phyloP scores from a whole-genome alignment of 2,888 invertebrate genomes.

The Drosophila antonietae region DNA sequence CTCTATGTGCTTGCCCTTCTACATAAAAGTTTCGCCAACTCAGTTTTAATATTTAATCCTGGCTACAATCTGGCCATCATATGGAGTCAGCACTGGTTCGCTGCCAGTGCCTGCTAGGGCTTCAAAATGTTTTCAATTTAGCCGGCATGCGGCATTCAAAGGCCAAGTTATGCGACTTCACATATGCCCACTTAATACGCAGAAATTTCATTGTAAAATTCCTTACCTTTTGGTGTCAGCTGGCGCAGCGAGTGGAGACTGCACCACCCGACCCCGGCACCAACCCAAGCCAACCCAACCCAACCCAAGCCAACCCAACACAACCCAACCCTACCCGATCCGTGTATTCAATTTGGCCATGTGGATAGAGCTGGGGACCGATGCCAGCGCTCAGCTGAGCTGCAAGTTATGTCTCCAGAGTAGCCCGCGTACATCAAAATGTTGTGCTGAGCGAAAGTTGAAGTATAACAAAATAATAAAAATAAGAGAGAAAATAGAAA shows the following conservation, averaged over 20 bases:
- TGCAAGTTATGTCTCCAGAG: constrained; percentile 25
- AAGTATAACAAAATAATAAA: constrained; percentile 43
- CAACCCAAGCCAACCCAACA: neutral
- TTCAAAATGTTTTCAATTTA: constrained; percentile 39
- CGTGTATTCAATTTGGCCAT: constrained; percentile 5
- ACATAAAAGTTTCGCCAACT: neutral
- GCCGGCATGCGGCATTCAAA: constrained; percentile 21
- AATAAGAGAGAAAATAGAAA: neutral
- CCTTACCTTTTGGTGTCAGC: neutral
- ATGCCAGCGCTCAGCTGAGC: constrained; percentile 9
- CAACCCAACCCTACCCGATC: neutral
- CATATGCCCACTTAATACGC: constrained; percentile 21
- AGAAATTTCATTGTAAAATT: constrained; percentile 5
- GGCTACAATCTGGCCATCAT: neutral
- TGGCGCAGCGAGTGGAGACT: neutral
- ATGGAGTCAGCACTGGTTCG: neutral
- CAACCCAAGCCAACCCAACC: too few relatives aligned
- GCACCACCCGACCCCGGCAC: neutral
- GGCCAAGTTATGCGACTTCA: constrained; percentile 3
- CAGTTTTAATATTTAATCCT: neutral
- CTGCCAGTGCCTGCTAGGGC: neutral
- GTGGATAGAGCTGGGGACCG: neutral
- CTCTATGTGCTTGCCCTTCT: too few relatives aligned
- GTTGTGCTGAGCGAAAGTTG: constrained; percentile 13
- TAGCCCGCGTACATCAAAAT: constrained; percentile 43